Evolutionary conservation across 2,888 invertebrate species (phyloP), one percentile per base, ranked within the genome.

Genomic region (Hypomecis atomaria): DNA sequence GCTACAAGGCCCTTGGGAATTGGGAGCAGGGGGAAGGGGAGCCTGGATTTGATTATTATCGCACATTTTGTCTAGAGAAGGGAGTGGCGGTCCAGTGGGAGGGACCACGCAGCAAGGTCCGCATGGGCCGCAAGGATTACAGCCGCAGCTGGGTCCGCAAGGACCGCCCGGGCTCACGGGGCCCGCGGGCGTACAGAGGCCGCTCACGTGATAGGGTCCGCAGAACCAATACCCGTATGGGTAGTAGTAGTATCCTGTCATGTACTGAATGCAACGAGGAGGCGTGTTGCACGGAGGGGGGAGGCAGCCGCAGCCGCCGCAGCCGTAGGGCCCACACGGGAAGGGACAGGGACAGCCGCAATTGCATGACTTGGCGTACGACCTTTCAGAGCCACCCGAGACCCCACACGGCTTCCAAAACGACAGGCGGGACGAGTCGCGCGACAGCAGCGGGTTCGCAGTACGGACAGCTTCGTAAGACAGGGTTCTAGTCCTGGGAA

Each of bases 151-250:
- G 1, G 78, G 78, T 0, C 78, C 71, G 42, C 76, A 72, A 4
- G 79, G 66, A 5, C 66, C 66, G 9, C 69, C 53, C 0, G 69
- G 71, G 4, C 71, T 69, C 23, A 48, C 77, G 77, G 0, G 76
- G 72, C 0, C 72, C 58, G 53, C 76, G 70, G 0, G 86, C 84
- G 7, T 54, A 62, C 88, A 87, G 2, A 78, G 78, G 3, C 86
- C 87, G 0, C 75, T 43, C 0, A 87, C 86, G 61, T 89, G 89
- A 69, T 89, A 89, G 0, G 90, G 89, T 0, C 90, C 89, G 52
- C 89, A 89, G 71, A 88, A 89, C 90, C 90, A 90, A 48, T 78
- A 83, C 2, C 89, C 90, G 57, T 90, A 90, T 0, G 89, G 89
- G 53, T 90, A 90, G 68, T 90, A 90, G 64, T 88, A 90, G 70